phyloP scores from a whole-genome alignment of 1,140 invertebrate genomes.

The Physella acuta region DNA sequence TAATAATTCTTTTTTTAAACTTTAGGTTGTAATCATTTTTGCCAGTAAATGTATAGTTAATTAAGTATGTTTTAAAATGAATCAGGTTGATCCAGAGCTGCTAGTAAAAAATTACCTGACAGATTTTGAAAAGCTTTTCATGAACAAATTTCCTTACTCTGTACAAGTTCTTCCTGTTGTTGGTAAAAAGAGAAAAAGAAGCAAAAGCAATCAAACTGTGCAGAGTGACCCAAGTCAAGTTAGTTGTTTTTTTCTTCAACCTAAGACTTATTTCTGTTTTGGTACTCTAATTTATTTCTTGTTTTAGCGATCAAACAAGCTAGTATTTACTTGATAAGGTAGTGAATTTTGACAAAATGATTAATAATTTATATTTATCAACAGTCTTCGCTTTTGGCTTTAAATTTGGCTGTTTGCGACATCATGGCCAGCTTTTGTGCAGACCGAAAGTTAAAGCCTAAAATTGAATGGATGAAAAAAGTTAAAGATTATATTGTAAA shows the following conservation, averaged over 20 bases:
- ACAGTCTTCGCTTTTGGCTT: conserved; percentile 1
- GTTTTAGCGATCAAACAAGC: too few species aligned
- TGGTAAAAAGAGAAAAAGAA: conserved; percentile 7
- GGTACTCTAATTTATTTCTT: neutral
- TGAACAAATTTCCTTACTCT: conserved; percentile 38
- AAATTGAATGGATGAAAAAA: neutral
- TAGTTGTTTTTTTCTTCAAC: neutral
- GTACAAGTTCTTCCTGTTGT: conserved; percentile 4
- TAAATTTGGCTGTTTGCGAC: conserved; percentile 9
- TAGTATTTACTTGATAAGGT: too few species aligned
- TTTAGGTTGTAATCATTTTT: neutral
- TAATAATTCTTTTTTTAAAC: conserved; percentile 4
- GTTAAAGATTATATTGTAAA: conserved; percentile 7
- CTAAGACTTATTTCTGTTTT: neutral
- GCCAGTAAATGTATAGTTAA: neutral
- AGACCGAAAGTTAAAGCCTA: neutral
- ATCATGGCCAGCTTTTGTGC: conserved; percentile 6
- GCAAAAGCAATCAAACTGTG: neutral
- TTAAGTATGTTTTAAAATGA: neutral
- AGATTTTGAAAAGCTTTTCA: conserved; percentile 37
- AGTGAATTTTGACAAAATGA: too few species aligned
- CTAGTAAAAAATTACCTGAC: conserved; percentile 25
- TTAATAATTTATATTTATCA: neutral
- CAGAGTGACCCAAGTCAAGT: neutral
- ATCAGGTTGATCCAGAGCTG: conserved; percentile 5